Evolutionary conservation across 30 jellyfish, hydroid and myxozoan genomes (phyloP).

Genomic region (Cassiopea xamachana): DNA sequence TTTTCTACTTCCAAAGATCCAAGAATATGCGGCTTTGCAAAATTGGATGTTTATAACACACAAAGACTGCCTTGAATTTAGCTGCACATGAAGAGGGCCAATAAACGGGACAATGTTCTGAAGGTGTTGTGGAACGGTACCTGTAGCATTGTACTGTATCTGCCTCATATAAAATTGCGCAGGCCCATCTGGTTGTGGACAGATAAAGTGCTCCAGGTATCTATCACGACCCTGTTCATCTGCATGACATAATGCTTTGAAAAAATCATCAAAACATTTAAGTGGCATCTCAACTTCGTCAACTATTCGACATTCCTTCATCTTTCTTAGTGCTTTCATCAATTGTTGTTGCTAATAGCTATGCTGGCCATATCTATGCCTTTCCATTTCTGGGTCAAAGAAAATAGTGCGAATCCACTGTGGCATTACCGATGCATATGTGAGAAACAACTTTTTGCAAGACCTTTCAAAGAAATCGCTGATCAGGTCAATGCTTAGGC

Average conservation of each 20-base stretch:
- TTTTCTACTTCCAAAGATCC: slow-evolving; percentile 47
- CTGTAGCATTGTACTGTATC: slow-evolving; percentile 31
- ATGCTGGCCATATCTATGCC: slow-evolving; percentile 18
- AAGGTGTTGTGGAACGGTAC: background rate
- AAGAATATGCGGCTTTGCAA: slow-evolving; percentile 20
- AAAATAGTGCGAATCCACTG: slow-evolving; percentile 15
- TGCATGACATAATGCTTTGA: slow-evolving; percentile 22
- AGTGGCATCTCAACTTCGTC: slow-evolving; percentile 22
- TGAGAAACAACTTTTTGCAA: background rate
- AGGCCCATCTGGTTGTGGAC: slow-evolving; percentile 67
- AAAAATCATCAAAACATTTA: slow-evolving; percentile 4
- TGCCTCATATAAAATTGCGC: slow-evolving; percentile 52
- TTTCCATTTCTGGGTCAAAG: slow-evolving; percentile 36
- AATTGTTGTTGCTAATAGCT: background rate
- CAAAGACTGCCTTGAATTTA: slow-evolving; percentile 52
- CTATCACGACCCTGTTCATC: background rate
- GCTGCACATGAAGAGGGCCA: slow-evolving; percentile 60
- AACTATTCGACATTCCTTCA: slow-evolving; percentile 23
- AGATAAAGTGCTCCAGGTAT: slow-evolving; percentile 12
- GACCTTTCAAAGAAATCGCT: background rate
- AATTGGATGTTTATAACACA: slow-evolving; percentile 37
- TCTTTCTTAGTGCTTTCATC: slow-evolving; percentile 12
- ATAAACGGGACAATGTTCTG: slow-evolving; percentile 4
- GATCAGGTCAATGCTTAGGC: background rate
- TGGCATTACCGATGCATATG: slow-evolving; percentile 27